Percentiles rank a stretch among this genome's conserved stretches.
Evolutionary conservation across 1,140 invertebrate species (phyloP).

Genomic region (Mesaphorura yosii): DNA sequence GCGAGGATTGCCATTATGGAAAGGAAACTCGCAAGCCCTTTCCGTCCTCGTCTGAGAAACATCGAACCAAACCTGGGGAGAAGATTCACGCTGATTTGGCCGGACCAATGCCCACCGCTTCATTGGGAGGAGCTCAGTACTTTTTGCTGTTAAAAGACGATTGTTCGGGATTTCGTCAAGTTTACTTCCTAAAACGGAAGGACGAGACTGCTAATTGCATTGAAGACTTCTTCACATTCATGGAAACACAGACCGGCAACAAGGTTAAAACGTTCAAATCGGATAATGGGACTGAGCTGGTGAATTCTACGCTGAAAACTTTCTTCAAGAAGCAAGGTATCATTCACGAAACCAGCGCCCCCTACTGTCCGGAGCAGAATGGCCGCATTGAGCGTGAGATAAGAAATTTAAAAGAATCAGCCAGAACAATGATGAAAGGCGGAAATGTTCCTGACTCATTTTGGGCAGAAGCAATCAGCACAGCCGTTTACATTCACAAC

Average conservation of each 20-base stretch:
- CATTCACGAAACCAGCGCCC: conserved; percentile 28
- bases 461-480: conserved; percentile 3
- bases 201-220: conserved; percentile 34
- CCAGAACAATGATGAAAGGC: background rate
- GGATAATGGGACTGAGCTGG: conserved; percentile 38
- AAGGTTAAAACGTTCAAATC: conserved; percentile 35
- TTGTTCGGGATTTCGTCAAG: conserved; percentile 33
- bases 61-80: conserved; percentile 21
- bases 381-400: conserved; percentile 38
- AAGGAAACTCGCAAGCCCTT: conserved; percentile 30
- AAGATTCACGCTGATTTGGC: conserved; percentile 36
- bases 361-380: conserved; percentile 42
- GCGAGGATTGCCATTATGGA: conserved; percentile 31
- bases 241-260: conserved; percentile 33
- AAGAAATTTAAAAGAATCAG: conserved; percentile 23
- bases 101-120: conserved; percentile 37
- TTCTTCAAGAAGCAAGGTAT: conserved; percentile 30
- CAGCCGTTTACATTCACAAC: conserved; percentile 6
- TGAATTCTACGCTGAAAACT: conserved; percentile 30
- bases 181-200: conserved; percentile 39
- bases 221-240: conserved; percentile 33
- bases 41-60: conserved; percentile 14
- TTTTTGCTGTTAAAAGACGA: conserved; percentile 39
- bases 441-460: conserved; percentile 10
- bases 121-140: conserved; percentile 34